Conservation (phyloP, 2,113 vertebrate species). For the Ranitomeya imitator region DNA sequence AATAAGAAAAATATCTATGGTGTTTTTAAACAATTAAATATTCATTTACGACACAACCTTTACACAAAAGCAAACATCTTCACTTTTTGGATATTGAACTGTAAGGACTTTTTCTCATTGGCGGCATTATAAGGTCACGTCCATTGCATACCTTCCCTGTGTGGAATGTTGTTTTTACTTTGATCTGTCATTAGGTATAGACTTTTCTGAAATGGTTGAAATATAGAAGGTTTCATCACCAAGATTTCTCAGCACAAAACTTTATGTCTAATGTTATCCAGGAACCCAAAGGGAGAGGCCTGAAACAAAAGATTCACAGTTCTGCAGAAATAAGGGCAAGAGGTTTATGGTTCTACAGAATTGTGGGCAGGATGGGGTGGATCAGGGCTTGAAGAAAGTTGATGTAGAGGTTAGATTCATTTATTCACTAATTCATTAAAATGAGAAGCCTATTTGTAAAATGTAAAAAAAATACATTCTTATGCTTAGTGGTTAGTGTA, state of each 20-base stretch:
- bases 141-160: background rate
- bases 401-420: background rate
- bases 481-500: background rate
- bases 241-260: background rate
- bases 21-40: background rate
- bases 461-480: background rate
- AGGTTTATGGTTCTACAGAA: background rate
- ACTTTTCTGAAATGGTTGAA: background rate
- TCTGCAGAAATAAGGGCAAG: background rate
- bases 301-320: background rate
- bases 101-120: background rate
- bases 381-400: background rate
- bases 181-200: constrained; percentile 3
- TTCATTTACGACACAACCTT: background rate
- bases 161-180: constrained; percentile 19
- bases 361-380: background rate
- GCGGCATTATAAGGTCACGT: background rate
- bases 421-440: too few species aligned
- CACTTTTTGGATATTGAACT: background rate
- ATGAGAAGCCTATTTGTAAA: background rate
- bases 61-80: background rate
- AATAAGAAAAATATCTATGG: background rate
- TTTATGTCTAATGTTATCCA: background rate
- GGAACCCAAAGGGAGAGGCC: background rate
- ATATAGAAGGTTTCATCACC: background rate